Conservation (phyloP, 2,797 vertebrate genomes). For the Geotrypetes seraphini region DNA sequence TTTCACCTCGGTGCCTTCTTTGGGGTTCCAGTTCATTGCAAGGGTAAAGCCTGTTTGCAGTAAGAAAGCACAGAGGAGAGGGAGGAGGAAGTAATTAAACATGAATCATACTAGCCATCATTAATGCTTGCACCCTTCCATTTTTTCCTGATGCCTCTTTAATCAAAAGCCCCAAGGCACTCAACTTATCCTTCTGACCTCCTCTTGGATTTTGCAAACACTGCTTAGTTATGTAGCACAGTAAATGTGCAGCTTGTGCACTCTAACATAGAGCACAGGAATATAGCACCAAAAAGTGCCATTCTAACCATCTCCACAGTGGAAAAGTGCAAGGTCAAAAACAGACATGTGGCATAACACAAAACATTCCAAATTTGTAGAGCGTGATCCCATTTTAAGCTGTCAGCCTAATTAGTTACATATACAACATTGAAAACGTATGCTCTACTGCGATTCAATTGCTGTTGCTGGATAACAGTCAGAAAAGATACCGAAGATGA, state of each 20-base stretch:
- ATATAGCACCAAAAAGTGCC: conserved; percentile 57
- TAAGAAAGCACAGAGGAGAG: no score
- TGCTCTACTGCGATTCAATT: conserved; percentile 23
- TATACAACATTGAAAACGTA: conserved; percentile 8
- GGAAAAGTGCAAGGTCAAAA: conserved; percentile 35
- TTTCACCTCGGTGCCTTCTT: no score
- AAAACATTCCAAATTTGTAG: conserved; percentile 45
- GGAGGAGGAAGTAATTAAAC: no score
- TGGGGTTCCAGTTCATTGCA: no score
- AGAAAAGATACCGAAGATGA: conserved; percentile 10
- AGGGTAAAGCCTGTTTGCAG: no score
- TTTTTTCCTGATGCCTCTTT: conserved; percentile 13
- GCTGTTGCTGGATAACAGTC: conserved; percentile 4
- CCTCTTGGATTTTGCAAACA: conserved; percentile 31
- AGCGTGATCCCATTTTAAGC: conserved; percentile 11
- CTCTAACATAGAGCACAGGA: conserved; percentile 98
- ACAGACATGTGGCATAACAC: conserved; percentile 21
- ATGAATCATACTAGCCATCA: no score
- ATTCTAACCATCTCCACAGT: conserved; percentile 40
- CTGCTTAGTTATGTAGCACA: conserved; percentile 67
- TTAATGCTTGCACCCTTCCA: no score
- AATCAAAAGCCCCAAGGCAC: conserved; percentile 20
- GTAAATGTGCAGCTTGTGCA: conserved; percentile 77
- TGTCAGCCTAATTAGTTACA: not conserved
- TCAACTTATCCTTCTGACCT: conserved; percentile 14